phyloP scores from a whole-genome alignment of 1,140 invertebrate species.

The Gryon sp. region DNA sequence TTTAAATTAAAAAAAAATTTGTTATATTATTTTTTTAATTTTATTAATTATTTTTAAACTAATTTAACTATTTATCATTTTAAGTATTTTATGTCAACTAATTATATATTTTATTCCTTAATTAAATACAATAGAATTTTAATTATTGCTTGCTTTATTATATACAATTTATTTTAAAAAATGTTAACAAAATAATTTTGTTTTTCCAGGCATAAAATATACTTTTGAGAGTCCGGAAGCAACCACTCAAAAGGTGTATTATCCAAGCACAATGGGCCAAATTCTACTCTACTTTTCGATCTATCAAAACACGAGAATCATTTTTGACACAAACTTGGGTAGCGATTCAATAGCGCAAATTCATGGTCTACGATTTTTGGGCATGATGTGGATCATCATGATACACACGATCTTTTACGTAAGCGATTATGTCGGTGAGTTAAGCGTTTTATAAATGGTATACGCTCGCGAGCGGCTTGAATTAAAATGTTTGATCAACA shows the following conservation, averaged over 20 bases:
- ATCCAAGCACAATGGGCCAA: conserved; percentile 42
- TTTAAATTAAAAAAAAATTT: too few relatives aligned
- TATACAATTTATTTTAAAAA: too few relatives aligned
- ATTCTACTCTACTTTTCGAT: conserved; percentile 76
- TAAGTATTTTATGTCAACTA: too few relatives aligned
- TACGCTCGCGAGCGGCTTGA: too few relatives aligned
- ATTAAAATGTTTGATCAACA: neutral
- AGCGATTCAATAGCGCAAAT: conserved; percentile 67
- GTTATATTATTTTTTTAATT: too few relatives aligned
- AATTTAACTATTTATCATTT: too few relatives aligned
- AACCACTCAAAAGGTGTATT: neutral
- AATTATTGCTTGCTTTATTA: too few relatives aligned
- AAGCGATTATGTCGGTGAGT: conserved; percentile 73
- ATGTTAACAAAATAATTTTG: neutral
- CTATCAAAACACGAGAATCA: conserved; percentile 73
- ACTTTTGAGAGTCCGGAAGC: conserved; percentile 41
- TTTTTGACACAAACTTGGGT: conserved; percentile 67
- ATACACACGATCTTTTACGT: conserved; percentile 76
- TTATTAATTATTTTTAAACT: too few relatives aligned
- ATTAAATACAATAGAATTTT: too few relatives aligned
- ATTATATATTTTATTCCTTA: too few relatives aligned
- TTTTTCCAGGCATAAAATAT: conserved; percentile 37
- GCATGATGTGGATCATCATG: conserved; percentile 79
- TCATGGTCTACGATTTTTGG: conserved; percentile 77
- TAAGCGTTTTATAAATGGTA: conserved; percentile 18